These are phyloP conservation scores for Mormoops blainvillei DNA, from an alignment of 2,113 vertebrate genomes.

Conservation along the genomic window DNA sequence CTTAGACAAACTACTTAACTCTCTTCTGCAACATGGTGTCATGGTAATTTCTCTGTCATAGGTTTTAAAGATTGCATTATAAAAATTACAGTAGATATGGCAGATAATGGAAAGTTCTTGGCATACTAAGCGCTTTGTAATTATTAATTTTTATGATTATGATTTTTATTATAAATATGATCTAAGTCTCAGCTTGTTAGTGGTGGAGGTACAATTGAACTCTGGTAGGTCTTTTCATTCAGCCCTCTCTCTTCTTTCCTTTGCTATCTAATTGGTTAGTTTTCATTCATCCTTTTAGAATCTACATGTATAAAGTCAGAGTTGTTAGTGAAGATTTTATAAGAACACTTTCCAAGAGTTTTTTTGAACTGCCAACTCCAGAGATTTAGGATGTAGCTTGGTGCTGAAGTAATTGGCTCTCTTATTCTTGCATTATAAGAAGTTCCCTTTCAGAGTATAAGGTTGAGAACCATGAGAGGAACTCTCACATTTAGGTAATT, in stretches of 20 bases:
- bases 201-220: not conserved
- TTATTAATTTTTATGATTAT: not conserved
- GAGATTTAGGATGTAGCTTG: conserved; percentile 33
- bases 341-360: conserved; percentile 48
- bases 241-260: not conserved
- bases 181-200: not conserved
- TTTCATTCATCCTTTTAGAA: conserved; percentile 46
- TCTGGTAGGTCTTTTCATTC: not conserved
- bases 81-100: not conserved
- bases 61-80: not conserved
- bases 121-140: not conserved
- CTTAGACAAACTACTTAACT: not conserved
- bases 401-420: conserved; percentile 64
- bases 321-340: conserved; percentile 59
- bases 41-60: not conserved
- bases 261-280: conserved; percentile 48
- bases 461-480: conserved; percentile 5
- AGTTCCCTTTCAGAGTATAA: conserved; percentile 22
- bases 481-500: conserved; percentile 60
- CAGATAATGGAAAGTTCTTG: not conserved
- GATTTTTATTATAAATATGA: not conserved
- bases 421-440: conserved; percentile 35
- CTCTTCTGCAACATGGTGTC: not conserved
- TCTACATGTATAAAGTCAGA: conserved; percentile 42
- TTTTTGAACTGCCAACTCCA: conserved; percentile 53